These are phyloP conservation scores for Platalea minor DNA, from an alignment of 2,797 vertebrate species.

Conservation along the genomic window DNA sequence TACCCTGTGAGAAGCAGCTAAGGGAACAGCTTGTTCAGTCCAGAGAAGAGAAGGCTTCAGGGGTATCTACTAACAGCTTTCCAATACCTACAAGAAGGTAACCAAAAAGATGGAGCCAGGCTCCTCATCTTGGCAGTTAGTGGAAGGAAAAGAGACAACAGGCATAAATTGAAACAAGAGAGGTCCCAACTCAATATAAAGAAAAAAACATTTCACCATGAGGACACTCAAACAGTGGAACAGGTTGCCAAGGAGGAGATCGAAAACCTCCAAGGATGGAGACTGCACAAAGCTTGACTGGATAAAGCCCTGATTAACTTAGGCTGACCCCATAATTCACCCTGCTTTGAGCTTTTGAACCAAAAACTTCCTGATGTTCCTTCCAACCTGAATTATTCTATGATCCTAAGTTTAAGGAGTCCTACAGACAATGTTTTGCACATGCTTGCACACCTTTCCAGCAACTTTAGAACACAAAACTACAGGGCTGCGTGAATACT, in stretches of 20 bases:
- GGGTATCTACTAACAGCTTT: not conserved
- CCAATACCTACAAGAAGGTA: not conserved
- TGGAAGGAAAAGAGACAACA: not conserved
- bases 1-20: not conserved
- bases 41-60: not conserved
- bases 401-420: not conserved
- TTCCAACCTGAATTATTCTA: not conserved
- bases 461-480: not conserved
- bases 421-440: not conserved
- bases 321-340: not conserved
- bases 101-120: not conserved
- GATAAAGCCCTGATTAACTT: not conserved
- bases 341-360: not conserved
- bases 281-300: not conserved
- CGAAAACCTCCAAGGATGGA: not conserved
- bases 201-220: not conserved
- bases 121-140: not conserved
- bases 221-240: not conserved
- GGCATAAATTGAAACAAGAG: not conserved
- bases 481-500: not conserved
- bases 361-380: not conserved
- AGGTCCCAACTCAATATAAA: not conserved
- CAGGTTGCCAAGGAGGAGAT: not conserved
- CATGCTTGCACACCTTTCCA: not conserved
- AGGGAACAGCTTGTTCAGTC: conserved; percentile 26